Conservation (phyloP, 1,140 invertebrate species). For the Drosophila pruinosa region DNA sequence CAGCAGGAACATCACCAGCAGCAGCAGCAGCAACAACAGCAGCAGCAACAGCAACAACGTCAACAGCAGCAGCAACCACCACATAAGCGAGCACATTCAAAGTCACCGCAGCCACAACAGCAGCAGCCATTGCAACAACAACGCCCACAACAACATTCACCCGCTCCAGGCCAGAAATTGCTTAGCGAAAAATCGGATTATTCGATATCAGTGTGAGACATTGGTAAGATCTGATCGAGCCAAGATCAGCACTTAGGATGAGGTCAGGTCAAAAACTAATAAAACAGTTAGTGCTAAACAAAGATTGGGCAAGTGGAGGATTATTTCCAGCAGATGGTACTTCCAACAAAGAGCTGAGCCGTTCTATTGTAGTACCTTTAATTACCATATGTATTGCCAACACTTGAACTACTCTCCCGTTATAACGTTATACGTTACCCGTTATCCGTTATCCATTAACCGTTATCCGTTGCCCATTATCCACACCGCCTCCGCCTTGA, state of each 20-base stretch:
- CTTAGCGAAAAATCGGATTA: constrained; percentile 81
- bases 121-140: constrained; percentile 69
- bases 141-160: constrained; percentile 77
- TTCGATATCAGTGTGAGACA: constrained; percentile 82
- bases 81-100: constrained; percentile 67
- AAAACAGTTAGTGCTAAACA: background rate
- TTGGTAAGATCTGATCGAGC: constrained; percentile 74
- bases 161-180: constrained; percentile 80
- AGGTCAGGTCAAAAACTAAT: constrained; percentile 35
- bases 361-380: constrained; percentile 30
- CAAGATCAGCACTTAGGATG: constrained; percentile 59
- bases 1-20: constrained; percentile 82
- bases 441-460: background rate
- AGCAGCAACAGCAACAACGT: constrained; percentile 63
- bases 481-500: constrained; percentile 20
- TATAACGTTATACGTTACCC: background rate
- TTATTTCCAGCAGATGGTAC: background rate
- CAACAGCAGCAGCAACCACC: constrained; percentile 62
- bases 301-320: background rate
- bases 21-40: constrained; percentile 81
- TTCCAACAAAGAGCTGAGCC: constrained; percentile 31
- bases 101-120: constrained; percentile 74
- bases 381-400: constrained; percentile 33
- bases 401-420: background rate
- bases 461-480: constrained; percentile 2